These are phyloP conservation scores for Monochamus saltuarius DNA, from an alignment of 1,140 invertebrate species.

Conservation along the genomic window DNA sequence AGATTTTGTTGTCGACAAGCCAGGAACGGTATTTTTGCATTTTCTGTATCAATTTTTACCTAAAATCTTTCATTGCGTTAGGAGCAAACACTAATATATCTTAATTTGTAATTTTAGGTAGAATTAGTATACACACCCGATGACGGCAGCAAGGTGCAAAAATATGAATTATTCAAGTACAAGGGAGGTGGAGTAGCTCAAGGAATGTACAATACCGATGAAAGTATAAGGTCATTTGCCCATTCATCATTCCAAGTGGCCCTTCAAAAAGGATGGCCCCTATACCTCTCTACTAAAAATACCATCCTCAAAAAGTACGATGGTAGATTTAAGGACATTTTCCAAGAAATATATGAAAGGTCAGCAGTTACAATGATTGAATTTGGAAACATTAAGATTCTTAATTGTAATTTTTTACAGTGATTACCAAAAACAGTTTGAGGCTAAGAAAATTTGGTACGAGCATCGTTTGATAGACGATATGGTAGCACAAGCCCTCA, in stretches of 20 bases:
- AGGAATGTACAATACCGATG: constrained; percentile 90
- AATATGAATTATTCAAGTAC: constrained; percentile 68
- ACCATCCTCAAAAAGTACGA: constrained; percentile 90
- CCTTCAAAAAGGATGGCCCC: constrained; percentile 77
- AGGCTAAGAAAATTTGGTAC: constrained; percentile 81
- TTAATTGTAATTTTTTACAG: constrained; percentile 51
- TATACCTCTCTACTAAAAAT: constrained; percentile 89
- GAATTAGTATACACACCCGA: constrained; percentile 67
- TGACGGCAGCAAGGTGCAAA: constrained; percentile 58
- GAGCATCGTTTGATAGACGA: constrained; percentile 92
- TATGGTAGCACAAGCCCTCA: constrained; percentile 88
- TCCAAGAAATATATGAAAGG: constrained; percentile 84
- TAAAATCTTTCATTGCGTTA: neutral
- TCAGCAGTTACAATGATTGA: constrained; percentile 46
- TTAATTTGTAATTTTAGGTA: constrained; percentile 53
- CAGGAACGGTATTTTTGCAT: constrained; percentile 60
- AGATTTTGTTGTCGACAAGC: constrained; percentile 73
- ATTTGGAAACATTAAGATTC: neutral
- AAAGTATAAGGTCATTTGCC: constrained; percentile 80
- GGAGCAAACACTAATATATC: neutral
- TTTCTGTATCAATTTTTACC: no score
- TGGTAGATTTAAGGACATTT: constrained; percentile 91
- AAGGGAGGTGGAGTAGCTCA: constrained; percentile 75
- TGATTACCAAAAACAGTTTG: constrained; percentile 75
- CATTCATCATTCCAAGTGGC: constrained; percentile 84